Percentiles rank a stretch among this genome's conserved stretches.
These are phyloP conservation scores for Parazoanthus swiftii DNA, from an alignment of 92 coral and sea anemone genomes.

Conservation along the genomic window DNA sequence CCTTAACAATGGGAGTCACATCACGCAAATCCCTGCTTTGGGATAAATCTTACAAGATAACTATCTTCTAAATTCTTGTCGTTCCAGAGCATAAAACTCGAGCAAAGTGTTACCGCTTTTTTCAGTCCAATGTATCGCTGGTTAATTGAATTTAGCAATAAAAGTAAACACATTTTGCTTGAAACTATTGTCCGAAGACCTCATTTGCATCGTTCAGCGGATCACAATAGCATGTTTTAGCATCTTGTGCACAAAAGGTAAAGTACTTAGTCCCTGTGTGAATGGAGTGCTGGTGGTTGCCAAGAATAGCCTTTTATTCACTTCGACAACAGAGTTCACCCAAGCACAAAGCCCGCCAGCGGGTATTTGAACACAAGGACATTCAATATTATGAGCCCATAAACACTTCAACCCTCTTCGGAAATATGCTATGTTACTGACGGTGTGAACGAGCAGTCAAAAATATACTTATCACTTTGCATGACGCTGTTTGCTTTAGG, in stretches of 20 bases:
- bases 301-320: constrained; percentile 33
- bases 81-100: constrained; percentile 16
- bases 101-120: not conserved
- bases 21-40: constrained; percentile 14
- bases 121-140: constrained; percentile 17
- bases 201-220: constrained; percentile 38
- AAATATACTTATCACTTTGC: constrained; percentile 12
- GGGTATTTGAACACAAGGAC: constrained; percentile 29
- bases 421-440: constrained; percentile 13
- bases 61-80: constrained; percentile 12
- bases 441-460: constrained; percentile 27
- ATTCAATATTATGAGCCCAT: not conserved
- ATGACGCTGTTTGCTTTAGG: constrained; percentile 28
- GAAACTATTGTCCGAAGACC: constrained; percentile 17
- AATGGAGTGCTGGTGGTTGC: constrained; percentile 19
- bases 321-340: constrained; percentile 16
- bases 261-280: constrained; percentile 18
- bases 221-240: constrained; percentile 16
- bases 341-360: constrained; percentile 34
- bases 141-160: constrained; percentile 25
- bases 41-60: constrained; percentile 14
- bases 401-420: constrained; percentile 20
- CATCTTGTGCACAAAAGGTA: constrained; percentile 34
- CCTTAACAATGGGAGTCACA: constrained; percentile 1
- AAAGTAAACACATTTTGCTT: constrained; percentile 30